These are phyloP conservation scores for Morpho helenor DNA, from an alignment of 2,888 invertebrate genomes.

Conservation along the genomic window DNA sequence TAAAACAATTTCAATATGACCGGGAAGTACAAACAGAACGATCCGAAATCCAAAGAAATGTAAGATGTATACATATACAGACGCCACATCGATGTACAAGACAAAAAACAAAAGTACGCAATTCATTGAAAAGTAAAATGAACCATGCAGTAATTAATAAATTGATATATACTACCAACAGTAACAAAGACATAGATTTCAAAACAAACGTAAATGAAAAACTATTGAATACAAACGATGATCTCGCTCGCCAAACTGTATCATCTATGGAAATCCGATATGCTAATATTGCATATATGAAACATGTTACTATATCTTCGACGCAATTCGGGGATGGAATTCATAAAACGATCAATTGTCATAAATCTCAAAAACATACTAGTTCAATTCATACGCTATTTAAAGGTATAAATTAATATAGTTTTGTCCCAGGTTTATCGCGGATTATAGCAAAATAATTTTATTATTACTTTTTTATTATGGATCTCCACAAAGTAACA, in stretches of 20 bases:
- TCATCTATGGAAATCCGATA: slow-evolving; percentile 52
- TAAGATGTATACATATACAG: slow-evolving; percentile 10
- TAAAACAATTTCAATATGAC: slow-evolving; percentile 11
- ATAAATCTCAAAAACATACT: slow-evolving; percentile 12
- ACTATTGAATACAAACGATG: slow-evolving; percentile 6
- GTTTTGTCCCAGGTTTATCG: background rate
- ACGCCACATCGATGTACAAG: background rate
- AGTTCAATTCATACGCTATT: slow-evolving; percentile 55
- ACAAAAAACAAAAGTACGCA: background rate
- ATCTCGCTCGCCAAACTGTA: slow-evolving; percentile 32
- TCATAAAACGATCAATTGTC: background rate
- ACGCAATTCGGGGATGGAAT: slow-evolving; percentile 2
- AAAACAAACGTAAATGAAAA: slow-evolving; percentile 1
- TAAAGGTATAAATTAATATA: slow-evolving; percentile 40
- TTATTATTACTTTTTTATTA: too few relatives aligned
- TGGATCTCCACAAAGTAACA: too few relatives aligned
- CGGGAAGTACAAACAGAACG: slow-evolving; percentile 25
- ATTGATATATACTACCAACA: background rate
- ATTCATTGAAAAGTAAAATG: background rate
- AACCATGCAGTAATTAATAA: background rate
- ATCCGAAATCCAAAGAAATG: slow-evolving; percentile 7
- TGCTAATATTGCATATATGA: slow-evolving; percentile 38
- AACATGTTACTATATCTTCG: slow-evolving; percentile 41
- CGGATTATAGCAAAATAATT: too few relatives aligned
- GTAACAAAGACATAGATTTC: slow-evolving; percentile 1